phyloP scores from a whole-genome alignment of 2,113 vertebrate species.

The Cariama cristata region DNA sequence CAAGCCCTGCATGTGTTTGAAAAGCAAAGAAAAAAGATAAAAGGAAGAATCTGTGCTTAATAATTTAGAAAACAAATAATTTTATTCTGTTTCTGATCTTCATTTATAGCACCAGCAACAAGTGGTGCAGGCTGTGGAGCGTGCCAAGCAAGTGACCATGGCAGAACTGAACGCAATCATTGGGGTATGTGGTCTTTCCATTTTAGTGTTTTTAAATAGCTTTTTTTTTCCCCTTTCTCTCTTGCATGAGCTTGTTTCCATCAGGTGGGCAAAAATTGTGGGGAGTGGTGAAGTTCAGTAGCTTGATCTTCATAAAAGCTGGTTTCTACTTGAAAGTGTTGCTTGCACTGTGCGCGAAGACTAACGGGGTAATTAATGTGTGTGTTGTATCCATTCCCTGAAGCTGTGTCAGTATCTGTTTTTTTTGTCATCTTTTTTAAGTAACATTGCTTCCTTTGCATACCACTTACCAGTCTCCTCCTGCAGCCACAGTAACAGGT shows the following conservation, averaged over 20 bases:
- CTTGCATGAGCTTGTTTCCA: neutral
- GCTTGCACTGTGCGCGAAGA: neutral
- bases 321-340: constrained; percentile 7
- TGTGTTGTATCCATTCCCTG: neutral
- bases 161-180: constrained; percentile 98
- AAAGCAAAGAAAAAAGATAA: constrained; percentile 13
- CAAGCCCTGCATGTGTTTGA: constrained; percentile 52
- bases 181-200: constrained; percentile 96
- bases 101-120: constrained; percentile 94
- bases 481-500: neutral
- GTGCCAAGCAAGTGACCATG: constrained; percentile 99
- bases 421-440: neutral
- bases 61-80: constrained; percentile 76
- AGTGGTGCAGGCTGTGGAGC: constrained; percentile 97
- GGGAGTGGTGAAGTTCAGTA: constrained; percentile 1
- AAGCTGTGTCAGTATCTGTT: neutral
- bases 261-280: neutral
- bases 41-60: constrained; percentile 59
- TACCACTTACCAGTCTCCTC: neutral
- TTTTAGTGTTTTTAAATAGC: constrained; percentile 83
- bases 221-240: constrained; percentile 58
- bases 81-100: constrained; percentile 81
- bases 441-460: neutral
- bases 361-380: neutral
- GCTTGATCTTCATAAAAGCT: constrained; percentile 1